Evolutionary conservation across 2,113 vertebrate species (phyloP).

Genomic region (Copsychus sechellarum): DNA sequence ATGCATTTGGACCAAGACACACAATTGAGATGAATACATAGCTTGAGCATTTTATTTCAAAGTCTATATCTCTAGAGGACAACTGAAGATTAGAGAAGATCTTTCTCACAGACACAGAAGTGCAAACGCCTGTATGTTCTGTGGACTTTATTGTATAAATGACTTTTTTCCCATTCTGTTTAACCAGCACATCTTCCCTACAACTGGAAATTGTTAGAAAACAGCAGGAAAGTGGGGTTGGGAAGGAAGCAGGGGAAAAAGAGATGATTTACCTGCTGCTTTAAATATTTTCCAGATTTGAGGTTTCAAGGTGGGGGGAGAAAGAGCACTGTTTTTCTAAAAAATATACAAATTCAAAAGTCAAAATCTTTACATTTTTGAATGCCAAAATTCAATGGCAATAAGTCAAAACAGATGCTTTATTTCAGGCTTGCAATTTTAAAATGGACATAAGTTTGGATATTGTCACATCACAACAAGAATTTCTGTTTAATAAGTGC

Average conservation of each 20-base stretch:
- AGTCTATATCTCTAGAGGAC: not conserved
- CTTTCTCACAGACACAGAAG: not conserved
- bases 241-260: not conserved
- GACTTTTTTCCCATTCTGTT: not conserved
- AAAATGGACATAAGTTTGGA: not conserved
- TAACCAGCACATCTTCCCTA: not conserved
- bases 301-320: not conserved
- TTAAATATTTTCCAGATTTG: slow-evolving; percentile 45
- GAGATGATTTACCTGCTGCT: not conserved
- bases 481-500: not conserved
- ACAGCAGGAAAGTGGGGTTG: not conserved
- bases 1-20: not conserved
- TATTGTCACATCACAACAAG: not conserved
- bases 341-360: not conserved
- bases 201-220: slow-evolving; percentile 39
- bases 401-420: slow-evolving; percentile 13
- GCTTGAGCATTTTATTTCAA: not conserved
- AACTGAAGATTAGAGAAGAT: not conserved
- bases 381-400: not conserved
- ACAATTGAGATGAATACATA: not conserved
- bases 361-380: not conserved
- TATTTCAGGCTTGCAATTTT: not conserved
- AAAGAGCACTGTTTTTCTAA: not conserved
- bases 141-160: not conserved
- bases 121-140: not conserved